Base-by-base conservation (phyloP, 2,888 invertebrate genomes). In the Cerastis leucographa region DNA sequence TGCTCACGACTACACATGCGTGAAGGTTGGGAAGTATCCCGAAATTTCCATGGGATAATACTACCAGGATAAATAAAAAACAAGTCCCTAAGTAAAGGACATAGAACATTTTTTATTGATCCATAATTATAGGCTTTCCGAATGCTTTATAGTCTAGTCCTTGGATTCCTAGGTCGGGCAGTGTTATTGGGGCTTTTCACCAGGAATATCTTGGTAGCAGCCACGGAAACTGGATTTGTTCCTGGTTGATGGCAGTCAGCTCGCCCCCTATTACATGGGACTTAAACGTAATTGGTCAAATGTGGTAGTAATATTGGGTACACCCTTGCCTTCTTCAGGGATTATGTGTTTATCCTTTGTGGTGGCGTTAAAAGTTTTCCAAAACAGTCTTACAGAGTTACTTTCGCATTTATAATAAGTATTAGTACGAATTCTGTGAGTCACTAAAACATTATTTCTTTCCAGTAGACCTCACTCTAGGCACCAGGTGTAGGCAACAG, bases 401-500 rank as follows among this genome's bases (percentile, higher is more conserved):
- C 14, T 64, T 42, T n/a, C 42, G 8, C 17, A 25, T 64, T 17
- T 70, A n/a, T 22, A 29, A 9, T 42, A 67, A 22, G 12, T 49
- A 40, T 71, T 35, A 66, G 19, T 19, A 29, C 12, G 29, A n/a
- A 19, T 42, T 71, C 8, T 70, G 46, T 62, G n/a, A 78, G 40
- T 68, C 44, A 49, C 29, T 68, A 51, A 35, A 64, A n/a, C 49
- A 72, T 77, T 59, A 69, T 68, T 77, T 72, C 17, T 40, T 65
- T 19, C n/a, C 49, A 67, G 35, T 29, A 35, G 65, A 61, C 46
- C 46, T 77, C 51, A 59, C 71, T 81, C 59, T 22, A 25, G 14
- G 46, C 64, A 25, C 51, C 87, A 86, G 83, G 83, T 86, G 86
- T 25, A 59, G 62, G 51, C 40, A 72, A 64, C 78, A 78, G 70